A percentile compares a stretch with the other conserved stretches of the same genome.
Evolutionary conservation across 2,113 vertebrate species (phyloP).

Genomic region (Heterochromis multidens): DNA sequence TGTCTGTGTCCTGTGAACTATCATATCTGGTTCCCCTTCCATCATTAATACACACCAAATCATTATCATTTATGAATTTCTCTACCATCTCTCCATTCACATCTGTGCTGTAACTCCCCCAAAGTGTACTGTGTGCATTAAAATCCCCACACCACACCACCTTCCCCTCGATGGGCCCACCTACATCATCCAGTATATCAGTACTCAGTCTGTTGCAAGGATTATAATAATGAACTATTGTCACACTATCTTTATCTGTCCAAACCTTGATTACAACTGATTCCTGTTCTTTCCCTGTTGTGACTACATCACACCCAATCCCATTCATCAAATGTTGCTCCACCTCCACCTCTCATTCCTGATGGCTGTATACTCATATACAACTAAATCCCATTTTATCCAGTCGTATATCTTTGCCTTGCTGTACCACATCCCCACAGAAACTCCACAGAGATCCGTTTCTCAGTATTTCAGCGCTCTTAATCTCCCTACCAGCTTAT

Average conservation of each 20-base stretch:
- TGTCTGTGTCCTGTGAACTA: neutral
- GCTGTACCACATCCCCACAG: neutral
- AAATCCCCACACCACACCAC: neutral
- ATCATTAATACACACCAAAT: neutral
- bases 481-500: neutral
- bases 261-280: neutral
- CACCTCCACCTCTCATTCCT: neutral
- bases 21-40: too few species aligned
- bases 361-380: neutral
- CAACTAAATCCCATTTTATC: fast-evolving
- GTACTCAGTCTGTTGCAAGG: too few species aligned
- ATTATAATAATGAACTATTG: too few species aligned
- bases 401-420: neutral
- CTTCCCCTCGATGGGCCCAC: too few species aligned
- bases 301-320: neutral
- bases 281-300: neutral
- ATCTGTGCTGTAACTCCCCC: neutral
- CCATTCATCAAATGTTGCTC: neutral
- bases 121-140: too few species aligned
- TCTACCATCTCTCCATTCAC: neutral
- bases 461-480: neutral
- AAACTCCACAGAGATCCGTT: neutral
- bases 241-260: neutral
- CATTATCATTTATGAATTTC: too few species aligned
- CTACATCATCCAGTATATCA: too few species aligned